Base-by-base conservation (phyloP, 2,113 vertebrate genomes). In the Chrysochloris asiatica region DNA sequence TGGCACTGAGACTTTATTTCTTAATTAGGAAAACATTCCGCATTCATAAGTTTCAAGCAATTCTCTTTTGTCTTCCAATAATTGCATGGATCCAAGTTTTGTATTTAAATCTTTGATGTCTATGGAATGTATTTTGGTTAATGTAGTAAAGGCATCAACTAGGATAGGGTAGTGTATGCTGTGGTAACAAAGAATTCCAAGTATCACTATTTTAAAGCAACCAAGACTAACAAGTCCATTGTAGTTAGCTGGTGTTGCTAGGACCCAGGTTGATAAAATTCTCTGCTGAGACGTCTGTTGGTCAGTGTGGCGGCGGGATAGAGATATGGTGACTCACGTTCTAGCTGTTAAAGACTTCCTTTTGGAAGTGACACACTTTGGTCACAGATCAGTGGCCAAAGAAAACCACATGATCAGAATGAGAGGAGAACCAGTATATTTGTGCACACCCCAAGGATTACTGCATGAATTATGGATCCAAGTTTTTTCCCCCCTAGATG, bases 261-360 rank as follows among this genome's bases (percentile, higher is more conserved):
- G 71, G 77, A 30, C 38, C 47, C 41, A 41, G 52, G 9, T 26
- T 12, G 47, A 54, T 54, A 50, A 69, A 72, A 10, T 9, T 2
- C 13, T 33, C 52, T 19, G 3, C 7, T 28, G 47, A 14, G 65
- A 50, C 38, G 1, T 1, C 8, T 6, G 13, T 0, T 21, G 41
- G 28, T 48, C 24, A 0, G 43, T 19, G 22, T 30, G 36, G 52
- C 6, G 48, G 56, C 43, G 43, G 6, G 5, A 2, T 0, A 16
- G 52, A 41, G 41, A 30, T 1, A 4, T 0, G 30, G 12, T 21
- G 36, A 28, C 6, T 9, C 26, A 2, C 0, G 0, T 22, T 6
- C 52, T 26, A 45, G 33, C 28, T 75, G 10, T 56, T 33, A 8
- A 47, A 38, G 38, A 4, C 17, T 48, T 75, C 13, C 21, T 79